A percentile compares a stretch with the other conserved stretches of the same genome.
phyloP scores from a whole-genome alignment of 2,888 invertebrate genomes.

The Drosophila basisetae region DNA sequence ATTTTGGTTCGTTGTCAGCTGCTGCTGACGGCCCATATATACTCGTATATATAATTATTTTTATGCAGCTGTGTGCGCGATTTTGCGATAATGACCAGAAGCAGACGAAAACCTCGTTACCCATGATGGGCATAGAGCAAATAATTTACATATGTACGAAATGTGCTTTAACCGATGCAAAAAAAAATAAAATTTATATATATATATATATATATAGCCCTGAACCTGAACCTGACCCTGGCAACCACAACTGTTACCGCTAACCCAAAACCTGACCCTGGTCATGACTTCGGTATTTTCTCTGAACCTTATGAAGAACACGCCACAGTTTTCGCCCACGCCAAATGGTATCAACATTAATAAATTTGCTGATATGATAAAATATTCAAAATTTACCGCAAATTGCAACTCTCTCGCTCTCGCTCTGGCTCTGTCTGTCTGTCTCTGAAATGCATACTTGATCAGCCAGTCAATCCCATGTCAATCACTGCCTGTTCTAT shows the following conservation, averaged over 20 bases:
- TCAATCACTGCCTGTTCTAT: neutral
- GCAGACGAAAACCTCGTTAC: neutral
- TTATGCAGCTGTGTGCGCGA: conserved; percentile 10
- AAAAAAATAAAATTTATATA: neutral
- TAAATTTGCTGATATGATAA: neutral
- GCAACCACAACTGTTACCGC: neutral
- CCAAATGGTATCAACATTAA: neutral
- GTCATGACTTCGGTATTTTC: neutral
- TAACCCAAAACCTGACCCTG: neutral
- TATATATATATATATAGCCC: neutral
- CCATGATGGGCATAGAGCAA: neutral
- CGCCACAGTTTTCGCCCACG: neutral
- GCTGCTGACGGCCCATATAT: conserved; percentile 3
- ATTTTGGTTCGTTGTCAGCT: neutral
- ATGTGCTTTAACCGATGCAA: neutral
- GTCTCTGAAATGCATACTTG: neutral
- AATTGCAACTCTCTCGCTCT: neutral
- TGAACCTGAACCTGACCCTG: neutral
- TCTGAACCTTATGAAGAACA: neutral
- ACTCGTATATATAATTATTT: neutral
- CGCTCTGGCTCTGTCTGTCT: neutral
- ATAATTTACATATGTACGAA: neutral
- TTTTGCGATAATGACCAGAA: conserved; percentile 15
- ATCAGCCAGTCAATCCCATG: neutral
- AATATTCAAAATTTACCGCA: neutral